phyloP scores from a whole-genome alignment of 2,797 vertebrate genomes.

The Paratrypauchen microcephalus region DNA sequence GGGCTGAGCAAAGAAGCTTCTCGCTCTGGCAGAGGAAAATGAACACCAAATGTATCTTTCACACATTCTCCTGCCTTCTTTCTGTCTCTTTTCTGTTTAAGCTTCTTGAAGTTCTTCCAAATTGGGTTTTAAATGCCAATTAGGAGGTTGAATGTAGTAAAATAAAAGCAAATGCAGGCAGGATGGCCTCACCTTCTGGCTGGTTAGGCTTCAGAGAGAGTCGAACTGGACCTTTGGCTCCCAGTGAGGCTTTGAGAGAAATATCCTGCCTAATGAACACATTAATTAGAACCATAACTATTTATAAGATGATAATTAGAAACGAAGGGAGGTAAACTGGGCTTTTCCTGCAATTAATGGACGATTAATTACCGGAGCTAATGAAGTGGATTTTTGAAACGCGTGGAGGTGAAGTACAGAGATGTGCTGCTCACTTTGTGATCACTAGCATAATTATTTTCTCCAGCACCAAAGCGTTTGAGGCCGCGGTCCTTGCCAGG shows the following conservation, averaged over 20 bases:
- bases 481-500: conserved; percentile 81
- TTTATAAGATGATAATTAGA: conserved; percentile 99
- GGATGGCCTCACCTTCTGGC: conserved; percentile 99
- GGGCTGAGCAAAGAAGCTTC: conserved; percentile 57
- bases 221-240: conserved; percentile 95
- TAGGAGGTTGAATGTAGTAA: conserved; percentile 99
- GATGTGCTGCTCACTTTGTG: conserved; percentile 95
- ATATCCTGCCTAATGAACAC: conserved; percentile 99
- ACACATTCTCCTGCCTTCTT: conserved; percentile 55
- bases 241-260: conserved; percentile 98
- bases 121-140: conserved; percentile 99
- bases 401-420: conserved; percentile 99
- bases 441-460: conserved; percentile 97
- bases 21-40: conserved; percentile 71
- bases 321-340: conserved; percentile 98
- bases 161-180: conserved; percentile 99
- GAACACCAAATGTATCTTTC: conserved; percentile 79
- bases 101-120: conserved; percentile 99
- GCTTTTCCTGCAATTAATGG: conserved; percentile 99
- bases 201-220: conserved; percentile 97
- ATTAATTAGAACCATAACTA: conserved; percentile 99
- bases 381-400: conserved; percentile 99
- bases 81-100: conserved; percentile 80
- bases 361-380: conserved; percentile 99
- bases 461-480: conserved; percentile 87